Conservation (phyloP, 1,140 invertebrate genomes). For the Archivesica marissinica region DNA sequence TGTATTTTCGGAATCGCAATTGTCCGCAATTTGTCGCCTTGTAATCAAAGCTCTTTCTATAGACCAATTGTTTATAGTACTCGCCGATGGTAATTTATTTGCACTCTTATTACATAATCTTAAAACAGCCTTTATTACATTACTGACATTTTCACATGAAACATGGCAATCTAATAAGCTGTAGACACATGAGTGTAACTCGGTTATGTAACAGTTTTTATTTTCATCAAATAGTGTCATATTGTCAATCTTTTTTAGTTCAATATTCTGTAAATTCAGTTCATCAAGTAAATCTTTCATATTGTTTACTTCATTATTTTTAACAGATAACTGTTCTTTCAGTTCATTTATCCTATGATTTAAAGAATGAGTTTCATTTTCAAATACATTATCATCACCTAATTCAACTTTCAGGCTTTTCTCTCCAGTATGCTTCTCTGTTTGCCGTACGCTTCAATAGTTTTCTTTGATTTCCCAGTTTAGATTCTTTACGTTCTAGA, state of each 20-base stretch:
- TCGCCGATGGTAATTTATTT: conserved; percentile 2
- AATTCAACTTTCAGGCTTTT: conserved; percentile 6
- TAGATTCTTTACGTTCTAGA: neutral
- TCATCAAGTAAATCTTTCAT: neutral
- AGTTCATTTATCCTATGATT: neutral
- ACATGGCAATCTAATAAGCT: conserved; percentile 10
- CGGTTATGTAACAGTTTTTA: neutral
- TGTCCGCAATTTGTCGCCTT: neutral
- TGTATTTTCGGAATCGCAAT: neutral
- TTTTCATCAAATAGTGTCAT: conserved; percentile 1
- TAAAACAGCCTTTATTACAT: conserved; percentile 1
- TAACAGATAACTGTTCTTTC: neutral
- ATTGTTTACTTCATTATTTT: neutral
- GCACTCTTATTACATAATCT: neutral
- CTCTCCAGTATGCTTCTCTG: conserved; percentile 16
- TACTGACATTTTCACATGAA: conserved; percentile 6
- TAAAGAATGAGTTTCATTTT: neutral
- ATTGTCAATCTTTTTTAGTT: neutral
- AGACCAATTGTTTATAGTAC: conserved; percentile 19
- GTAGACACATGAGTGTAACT: conserved; percentile 25
- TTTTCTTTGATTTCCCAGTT: neutral
- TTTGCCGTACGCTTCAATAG: conserved; percentile 1
- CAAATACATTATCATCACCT: neutral
- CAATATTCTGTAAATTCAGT: neutral
- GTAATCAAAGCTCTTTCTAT: neutral